Percentiles rank a stretch among this genome's conserved stretches.
phyloP scores from a whole-genome alignment of 2,797 vertebrate species.

The Halcyon chelicuti region DNA sequence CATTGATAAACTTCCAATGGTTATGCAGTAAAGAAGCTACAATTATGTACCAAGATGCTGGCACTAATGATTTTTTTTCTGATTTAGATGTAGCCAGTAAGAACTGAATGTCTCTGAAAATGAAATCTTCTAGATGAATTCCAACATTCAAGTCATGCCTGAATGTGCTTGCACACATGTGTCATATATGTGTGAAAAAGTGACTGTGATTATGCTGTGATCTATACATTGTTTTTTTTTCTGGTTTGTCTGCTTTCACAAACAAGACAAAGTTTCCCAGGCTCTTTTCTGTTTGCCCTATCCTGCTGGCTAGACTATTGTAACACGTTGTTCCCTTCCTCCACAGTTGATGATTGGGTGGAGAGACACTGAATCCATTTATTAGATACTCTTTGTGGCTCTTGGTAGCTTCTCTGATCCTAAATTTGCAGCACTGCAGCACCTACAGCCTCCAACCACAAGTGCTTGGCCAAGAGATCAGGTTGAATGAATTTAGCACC shows the following conservation, averaged over 20 bases:
- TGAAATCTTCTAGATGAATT: not conserved
- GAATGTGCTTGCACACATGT: accelerated
- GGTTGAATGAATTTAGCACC: not conserved
- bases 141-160: not conserved
- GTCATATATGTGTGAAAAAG: not conserved
- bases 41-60: not conserved
- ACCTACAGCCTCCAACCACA: not conserved
- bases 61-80: not conserved
- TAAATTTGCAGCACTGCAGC: not conserved
- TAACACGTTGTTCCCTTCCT: not conserved
- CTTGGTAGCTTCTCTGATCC: not conserved
- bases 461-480: not conserved
- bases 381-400: not conserved
- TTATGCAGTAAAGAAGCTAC: not conserved
- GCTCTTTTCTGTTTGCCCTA: not conserved
- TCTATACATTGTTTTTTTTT: accelerated
- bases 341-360: too few relatives aligned
- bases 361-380: not conserved
- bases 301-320: not conserved
- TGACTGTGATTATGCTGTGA: not conserved
- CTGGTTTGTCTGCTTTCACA: not conserved
- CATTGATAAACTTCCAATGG: not conserved
- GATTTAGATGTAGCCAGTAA: not conserved
- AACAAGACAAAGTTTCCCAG: not conserved
- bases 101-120: not conserved